Evolutionary conservation across 64 coral and sea anemone genomes (phyloP), one percentile per base, ranked within the genome.

Genomic region (Actinia equina): DNA sequence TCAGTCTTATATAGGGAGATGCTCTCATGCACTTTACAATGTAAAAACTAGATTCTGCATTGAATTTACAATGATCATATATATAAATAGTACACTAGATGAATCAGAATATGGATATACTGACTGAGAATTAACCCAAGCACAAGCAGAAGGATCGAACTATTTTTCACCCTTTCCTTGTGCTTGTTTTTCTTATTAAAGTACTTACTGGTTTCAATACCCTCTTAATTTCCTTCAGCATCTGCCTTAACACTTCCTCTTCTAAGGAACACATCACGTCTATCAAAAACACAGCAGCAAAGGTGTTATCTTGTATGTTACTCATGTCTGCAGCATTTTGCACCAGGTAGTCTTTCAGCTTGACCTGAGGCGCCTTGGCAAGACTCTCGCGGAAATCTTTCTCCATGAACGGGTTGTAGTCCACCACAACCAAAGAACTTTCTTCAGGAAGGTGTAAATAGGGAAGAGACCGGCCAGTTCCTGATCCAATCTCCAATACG

Each of bases 191-290:
- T n/a, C n/a, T n/a, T n/a, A n/a, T n/a, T n/a, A n/a, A n/a, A n/a
- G n/a, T 53, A 11, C 52, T 53, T 53, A 56, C 54, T 11, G 54
- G 54, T 56, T 56, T 56, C 54, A 56, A 15, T 4, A 82, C 80
- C 17, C 80, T 82, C 51, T 82, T 82, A 12, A 82, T 44, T 18
- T 82, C 80, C 49, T 82, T 54, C 51, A 82, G 44, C 51, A 82
- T 44, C 19, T 82, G 49, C 19, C 18, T 54, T 6, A 82, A 43
- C 0, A 5, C 23, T 5, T 82, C 44, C 22, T 6, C 17, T 1
- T 44, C 42, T 6, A 82, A 22, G 1, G 80, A 82, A 17, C 80
- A 82, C 80, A 82, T 20, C 20, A 82, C 80, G 49, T 82, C 80
- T 46, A 6, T 46, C 1, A 82, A 9, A 17, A 6, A 82, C 80